A percentile compares a stretch with the other conserved stretches of the same genome.
phyloP scores from a whole-genome alignment of 2,797 vertebrate genomes.

The Arnoldichthys spilopterus region DNA sequence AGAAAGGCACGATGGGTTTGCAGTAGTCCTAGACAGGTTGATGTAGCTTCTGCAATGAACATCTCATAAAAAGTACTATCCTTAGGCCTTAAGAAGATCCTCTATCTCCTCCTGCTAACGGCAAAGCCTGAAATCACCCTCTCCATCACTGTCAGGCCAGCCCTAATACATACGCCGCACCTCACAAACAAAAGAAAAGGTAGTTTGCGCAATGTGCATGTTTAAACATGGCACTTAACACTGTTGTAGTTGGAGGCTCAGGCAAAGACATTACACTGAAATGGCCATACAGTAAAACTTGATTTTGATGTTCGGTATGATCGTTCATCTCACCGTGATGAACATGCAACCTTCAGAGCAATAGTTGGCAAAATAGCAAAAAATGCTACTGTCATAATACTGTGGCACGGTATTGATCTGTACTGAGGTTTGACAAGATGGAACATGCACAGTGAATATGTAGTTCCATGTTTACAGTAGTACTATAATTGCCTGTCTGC shows the following conservation, averaged over 20 bases:
- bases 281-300: not conserved
- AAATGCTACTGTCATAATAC: not conserved
- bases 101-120: conserved; percentile 79
- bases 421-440: too few relatives aligned
- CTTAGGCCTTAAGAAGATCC: conserved; percentile 81
- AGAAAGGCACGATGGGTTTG: conserved; percentile 56
- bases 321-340: not conserved
- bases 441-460: too few relatives aligned
- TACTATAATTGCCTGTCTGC: too few relatives aligned
- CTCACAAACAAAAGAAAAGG: conserved; percentile 61
- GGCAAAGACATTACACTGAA: not conserved
- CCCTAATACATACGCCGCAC: conserved; percentile 73
- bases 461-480: too few relatives aligned
- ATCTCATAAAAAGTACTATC: conserved; percentile 85
- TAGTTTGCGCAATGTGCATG: conserved; percentile 45
- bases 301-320: not conserved
- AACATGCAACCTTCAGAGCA: not conserved
- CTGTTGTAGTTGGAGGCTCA: not conserved
- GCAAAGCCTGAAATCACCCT: conserved; percentile 81
- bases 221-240: conserved; percentile 7
- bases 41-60: conserved; percentile 83
- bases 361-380: not conserved
- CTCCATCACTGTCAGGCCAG: conserved; percentile 80
- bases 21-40: conserved; percentile 79
- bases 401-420: too few relatives aligned